phyloP scores from a whole-genome alignment of 2,888 invertebrate species.

The Leistus spinibarbis region DNA sequence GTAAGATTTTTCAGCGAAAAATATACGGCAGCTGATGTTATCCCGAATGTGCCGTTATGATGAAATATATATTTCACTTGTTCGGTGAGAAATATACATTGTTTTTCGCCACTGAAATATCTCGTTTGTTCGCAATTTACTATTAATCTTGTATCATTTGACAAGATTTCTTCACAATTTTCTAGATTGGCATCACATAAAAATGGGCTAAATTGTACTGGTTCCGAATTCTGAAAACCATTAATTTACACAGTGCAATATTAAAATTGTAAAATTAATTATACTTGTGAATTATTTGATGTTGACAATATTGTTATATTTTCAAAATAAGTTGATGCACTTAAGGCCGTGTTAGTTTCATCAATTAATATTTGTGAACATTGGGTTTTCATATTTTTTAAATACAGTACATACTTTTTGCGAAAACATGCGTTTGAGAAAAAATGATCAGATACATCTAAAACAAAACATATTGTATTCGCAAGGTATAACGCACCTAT shows the following conservation, averaged over 20 bases:
- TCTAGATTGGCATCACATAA: constrained; percentile 49
- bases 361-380: constrained; percentile 55
- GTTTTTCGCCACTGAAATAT: constrained; percentile 42
- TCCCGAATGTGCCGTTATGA: constrained; percentile 58
- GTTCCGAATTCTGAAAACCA: constrained; percentile 47
- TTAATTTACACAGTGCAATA: constrained; percentile 26
- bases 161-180: constrained; percentile 46
- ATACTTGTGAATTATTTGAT: constrained; percentile 50
- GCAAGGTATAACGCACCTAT: too few species aligned
- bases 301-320: constrained; percentile 49
- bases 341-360: constrained; percentile 49
- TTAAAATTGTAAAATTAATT: too few species aligned
- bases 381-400: constrained; percentile 55
- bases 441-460: constrained; percentile 53
- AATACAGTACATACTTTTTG: constrained; percentile 56
- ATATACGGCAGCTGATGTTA: constrained; percentile 52
- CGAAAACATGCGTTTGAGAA: constrained; percentile 51
- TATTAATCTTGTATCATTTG: constrained; percentile 42
- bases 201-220: constrained; percentile 47
- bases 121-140: constrained; percentile 44
- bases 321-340: constrained; percentile 52
- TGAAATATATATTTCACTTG: constrained; percentile 52
- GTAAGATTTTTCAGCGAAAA: constrained; percentile 47
- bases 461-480: constrained; percentile 22
- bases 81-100: constrained; percentile 52